phyloP scores from a whole-genome alignment of 1,140 invertebrate genomes.

The Meloidogyne floridensis region DNA sequence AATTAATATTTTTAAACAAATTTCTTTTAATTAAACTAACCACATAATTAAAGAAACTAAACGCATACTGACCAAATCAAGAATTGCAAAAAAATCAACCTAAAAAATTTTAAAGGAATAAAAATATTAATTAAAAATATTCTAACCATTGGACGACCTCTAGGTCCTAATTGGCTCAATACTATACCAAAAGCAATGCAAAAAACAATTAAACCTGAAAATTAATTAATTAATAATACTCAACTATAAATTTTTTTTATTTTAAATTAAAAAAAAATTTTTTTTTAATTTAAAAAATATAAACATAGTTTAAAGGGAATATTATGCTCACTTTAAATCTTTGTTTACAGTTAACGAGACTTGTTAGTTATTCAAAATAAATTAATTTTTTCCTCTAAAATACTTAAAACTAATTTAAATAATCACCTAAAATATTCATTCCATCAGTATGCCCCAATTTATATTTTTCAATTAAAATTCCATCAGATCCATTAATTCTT shows the following conservation, averaged over 20 bases:
- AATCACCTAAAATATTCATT: conserved; percentile 61
- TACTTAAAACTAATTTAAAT: background rate
- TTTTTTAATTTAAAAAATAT: too few relatives aligned
- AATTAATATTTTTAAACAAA: background rate
- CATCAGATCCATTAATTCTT: conserved; percentile 2
- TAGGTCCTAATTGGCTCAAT: conserved; percentile 66
- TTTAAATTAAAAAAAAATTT: too few relatives aligned
- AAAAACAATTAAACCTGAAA: conserved; percentile 69
- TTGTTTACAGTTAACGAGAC: too few relatives aligned
- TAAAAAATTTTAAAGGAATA: background rate
- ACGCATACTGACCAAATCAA: conserved; percentile 69
- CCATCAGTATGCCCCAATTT: conserved; percentile 37
- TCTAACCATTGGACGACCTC: conserved; percentile 65
- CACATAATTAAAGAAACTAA: conserved; percentile 83
- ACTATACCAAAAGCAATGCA: conserved; percentile 70
- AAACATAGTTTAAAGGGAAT: too few relatives aligned
- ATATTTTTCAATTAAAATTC: conserved; percentile 17
- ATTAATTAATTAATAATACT: background rate
- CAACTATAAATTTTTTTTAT: too few relatives aligned
- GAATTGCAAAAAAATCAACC: conserved; percentile 68
- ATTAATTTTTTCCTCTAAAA: background rate
- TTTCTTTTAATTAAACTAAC: conserved; percentile 67
- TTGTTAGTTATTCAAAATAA: too few relatives aligned
- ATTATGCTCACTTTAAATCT: too few relatives aligned
- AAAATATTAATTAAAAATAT: background rate